Base-by-base conservation (phyloP, 2,113 vertebrate species). In the Protomyctophum bolini region DNA sequence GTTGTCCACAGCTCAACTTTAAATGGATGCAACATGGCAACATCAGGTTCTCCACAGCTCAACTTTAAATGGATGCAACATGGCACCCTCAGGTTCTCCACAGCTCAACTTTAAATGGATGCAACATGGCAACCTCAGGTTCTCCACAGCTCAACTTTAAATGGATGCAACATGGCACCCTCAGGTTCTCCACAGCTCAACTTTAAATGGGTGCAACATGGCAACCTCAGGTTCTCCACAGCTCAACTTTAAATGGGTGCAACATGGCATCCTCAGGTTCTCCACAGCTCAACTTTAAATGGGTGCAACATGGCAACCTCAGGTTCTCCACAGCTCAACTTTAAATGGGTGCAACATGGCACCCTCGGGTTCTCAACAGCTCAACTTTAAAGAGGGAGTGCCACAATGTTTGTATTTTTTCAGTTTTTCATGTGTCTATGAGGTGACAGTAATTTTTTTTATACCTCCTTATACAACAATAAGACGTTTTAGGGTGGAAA, bases 171-270 rank as follows among this genome's bases (percentile, higher is more conserved):
- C n/a, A n/a, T 41, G 14, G 50, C 51, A 70, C 47, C 55, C 8
- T 12, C 21, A 12, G 6, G 10, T 63, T 68, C 15, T 70, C 6
- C 1, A 8, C 7, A 33, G 48, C 66, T 62, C 47, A 74, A 51
- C 55, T 58, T 6, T 59, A 58, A 11, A 69, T 57, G 7, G 55
- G n/a, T n/a, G n/a, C n/a, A n/a, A 63, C 4, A 41, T 41, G 14
- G 50, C 51, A 70, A 45, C 55, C 8, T 12, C 21, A 12, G 6
- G 10, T 63, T 68, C 15, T 70, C 6, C 1, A 8, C 7, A 33
- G 48, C 66, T 62, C 47, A 74, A 51, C 55, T 58, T 6, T 59
- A 58, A 11, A 69, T 57, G 7, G 55, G n/a, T n/a, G n/a, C n/a
- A n/a, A 63, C 4, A 41, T 41, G 14, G 50, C 51, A 70, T 45